Evolutionary conservation across 1,140 invertebrate genomes (phyloP), one percentile per base, ranked within the genome.

Genomic region (Aphidius gifuensis): DNA sequence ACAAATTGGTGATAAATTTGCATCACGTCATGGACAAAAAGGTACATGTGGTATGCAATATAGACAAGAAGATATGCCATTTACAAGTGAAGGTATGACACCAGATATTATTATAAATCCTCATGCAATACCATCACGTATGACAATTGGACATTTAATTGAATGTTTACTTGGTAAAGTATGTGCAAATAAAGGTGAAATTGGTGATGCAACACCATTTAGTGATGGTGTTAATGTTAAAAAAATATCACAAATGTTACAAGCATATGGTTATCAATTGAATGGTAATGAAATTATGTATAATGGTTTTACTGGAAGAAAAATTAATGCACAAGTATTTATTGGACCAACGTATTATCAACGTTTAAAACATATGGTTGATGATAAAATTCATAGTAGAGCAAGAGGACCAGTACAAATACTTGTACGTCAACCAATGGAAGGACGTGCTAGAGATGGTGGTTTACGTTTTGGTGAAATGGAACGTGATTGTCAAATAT

Each of bases 61-160:
- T 76, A 84, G 95, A 46, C 94, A 97, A 83, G 95, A 96, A 86
- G 97, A 99, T 74, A 98, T 99, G 96, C 92, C 94, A 5, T 99
- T 99, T 75, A 97, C 96, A 1, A 92, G 89, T 75, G 97, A 99
- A 84, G 97, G 97, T 6, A 81, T 99, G 32, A 93, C 94, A 11
- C 97, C 97, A 0, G 97, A 99, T 79, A 97, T 99, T 72, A 98
- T 99, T 66, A 98, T 99, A 75, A 99, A 99, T 81, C 97, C 97
- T 65, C 97, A 99, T 72, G 97, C 97, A 75, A 97, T 99, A 77
- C 97, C 97, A 61, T 97, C 94, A 76, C 94, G 97, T 89, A 99
- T 99, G 97, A 99, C 97, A 74, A 97, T 99, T 87, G 97, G 97
- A 80, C 97, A 99, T 84, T 97, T 99, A 84, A 99, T 99, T 79